Conservation (phyloP, 2,888 invertebrate genomes). For the Cylindroiulus punctatus region DNA sequence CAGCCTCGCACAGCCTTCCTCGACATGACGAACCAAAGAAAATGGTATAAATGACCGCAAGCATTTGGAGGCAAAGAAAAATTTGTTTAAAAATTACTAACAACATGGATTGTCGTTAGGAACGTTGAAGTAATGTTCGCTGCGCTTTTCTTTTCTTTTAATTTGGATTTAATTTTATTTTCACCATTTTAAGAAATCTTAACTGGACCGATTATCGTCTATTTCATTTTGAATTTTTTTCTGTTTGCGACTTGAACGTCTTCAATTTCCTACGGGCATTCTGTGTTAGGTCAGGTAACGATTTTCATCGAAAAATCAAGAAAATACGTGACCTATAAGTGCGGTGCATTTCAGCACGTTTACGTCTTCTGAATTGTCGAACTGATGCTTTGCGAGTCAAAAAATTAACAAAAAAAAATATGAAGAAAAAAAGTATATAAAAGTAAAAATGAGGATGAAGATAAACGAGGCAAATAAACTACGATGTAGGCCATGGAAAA, state of each 20-base stretch:
- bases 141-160: no score
- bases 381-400: background rate
- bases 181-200: background rate
- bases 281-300: background rate
- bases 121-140: no score
- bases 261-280: background rate
- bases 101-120: no score
- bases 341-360: background rate
- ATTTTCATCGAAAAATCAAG: background rate
- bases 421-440: background rate
- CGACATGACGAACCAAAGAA: background rate
- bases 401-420: background rate
- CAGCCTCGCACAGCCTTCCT: background rate
- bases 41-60: no score
- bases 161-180: no score
- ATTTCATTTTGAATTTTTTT: background rate
- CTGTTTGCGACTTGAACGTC: background rate
- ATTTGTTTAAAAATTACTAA: no score
- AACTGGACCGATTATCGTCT: no score
- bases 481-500: conserved; percentile 12
- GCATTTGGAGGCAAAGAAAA: no score
- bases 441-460: background rate
- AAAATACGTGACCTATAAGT: background rate
- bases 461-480: conserved; percentile 4
- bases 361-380: background rate